Conservation (phyloP, 2,113 vertebrate genomes). For the Ceyx cyanopectus region DNA sequence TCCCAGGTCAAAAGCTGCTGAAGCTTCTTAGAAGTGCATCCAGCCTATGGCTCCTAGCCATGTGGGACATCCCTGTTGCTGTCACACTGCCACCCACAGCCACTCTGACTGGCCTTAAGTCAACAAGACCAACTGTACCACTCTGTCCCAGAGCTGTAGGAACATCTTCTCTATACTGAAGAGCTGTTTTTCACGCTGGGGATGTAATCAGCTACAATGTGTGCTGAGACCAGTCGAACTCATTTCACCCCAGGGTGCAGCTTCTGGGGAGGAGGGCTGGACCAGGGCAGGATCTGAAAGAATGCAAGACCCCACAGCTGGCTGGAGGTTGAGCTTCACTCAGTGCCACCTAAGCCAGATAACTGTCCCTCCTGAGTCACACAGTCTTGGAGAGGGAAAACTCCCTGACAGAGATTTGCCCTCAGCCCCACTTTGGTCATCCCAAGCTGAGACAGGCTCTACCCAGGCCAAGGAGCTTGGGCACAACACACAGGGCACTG, state of each 20-base stretch:
- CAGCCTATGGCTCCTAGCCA: background rate
- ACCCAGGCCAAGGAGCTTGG: background rate
- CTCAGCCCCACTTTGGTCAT: background rate
- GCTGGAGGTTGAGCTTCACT: background rate
- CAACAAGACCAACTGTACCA: background rate
- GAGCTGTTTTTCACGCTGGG: background rate
- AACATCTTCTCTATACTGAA: background rate
- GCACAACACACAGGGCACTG: fast-evolving
- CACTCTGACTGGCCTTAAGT: background rate
- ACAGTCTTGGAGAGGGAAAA: background rate
- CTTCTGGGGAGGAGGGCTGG: background rate
- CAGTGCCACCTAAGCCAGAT: background rate
- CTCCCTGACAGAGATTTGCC: background rate
- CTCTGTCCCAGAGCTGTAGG: background rate
- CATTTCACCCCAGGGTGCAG: background rate
- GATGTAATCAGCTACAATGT: background rate
- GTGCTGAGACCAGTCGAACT: background rate
- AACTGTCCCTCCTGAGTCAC: background rate
- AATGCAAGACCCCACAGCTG: fast-evolving
- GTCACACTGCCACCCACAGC: background rate
- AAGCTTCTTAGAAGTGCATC: background rate
- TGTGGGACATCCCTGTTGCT: background rate
- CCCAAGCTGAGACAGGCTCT: background rate
- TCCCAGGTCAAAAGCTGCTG: background rate
- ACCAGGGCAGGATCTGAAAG: background rate